These are phyloP conservation scores for Drosophila dunni DNA, from an alignment of 1,140 invertebrate species.

Conservation along the genomic window DNA sequence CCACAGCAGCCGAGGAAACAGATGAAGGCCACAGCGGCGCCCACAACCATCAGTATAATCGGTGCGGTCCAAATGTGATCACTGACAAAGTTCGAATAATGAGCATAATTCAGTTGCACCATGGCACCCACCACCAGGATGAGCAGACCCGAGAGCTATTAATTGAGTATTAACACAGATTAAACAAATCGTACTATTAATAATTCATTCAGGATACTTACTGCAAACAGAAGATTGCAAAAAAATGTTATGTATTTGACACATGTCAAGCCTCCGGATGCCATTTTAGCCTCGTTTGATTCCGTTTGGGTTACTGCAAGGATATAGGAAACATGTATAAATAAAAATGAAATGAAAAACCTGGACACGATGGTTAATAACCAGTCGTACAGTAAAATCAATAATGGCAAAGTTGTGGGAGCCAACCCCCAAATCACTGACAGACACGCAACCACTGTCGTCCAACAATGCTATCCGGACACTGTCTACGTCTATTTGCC, in stretches of 20 bases:
- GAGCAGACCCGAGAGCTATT: slow-evolving; percentile 90
- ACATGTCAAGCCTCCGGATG: slow-evolving; percentile 90
- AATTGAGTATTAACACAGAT: background rate
- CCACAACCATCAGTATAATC: slow-evolving; percentile 92
- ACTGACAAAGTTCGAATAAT: slow-evolving; percentile 89
- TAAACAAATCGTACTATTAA: background rate
- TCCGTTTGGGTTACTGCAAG: slow-evolving; percentile 40
- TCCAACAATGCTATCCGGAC: slow-evolving; percentile 4
- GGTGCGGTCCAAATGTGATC: slow-evolving; percentile 89
- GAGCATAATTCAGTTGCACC: slow-evolving; percentile 88
- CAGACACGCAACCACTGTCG: slow-evolving; percentile 53
- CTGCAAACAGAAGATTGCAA: slow-evolving; percentile 94
- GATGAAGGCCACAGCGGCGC: slow-evolving; percentile 92
- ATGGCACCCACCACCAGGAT: slow-evolving; percentile 90
- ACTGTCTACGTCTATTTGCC: slow-evolving; percentile 30
- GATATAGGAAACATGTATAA: slow-evolving; percentile 48
- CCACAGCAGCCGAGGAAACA: slow-evolving; percentile 96
- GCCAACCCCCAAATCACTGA: slow-evolving; percentile 69
- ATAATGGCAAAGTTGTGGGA: slow-evolving; percentile 54
- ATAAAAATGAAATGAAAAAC: slow-evolving; percentile 38
- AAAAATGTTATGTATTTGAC: slow-evolving; percentile 93
- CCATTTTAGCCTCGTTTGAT: slow-evolving; percentile 61
- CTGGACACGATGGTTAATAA: slow-evolving; percentile 21
- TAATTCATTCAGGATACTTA: slow-evolving; percentile 85
- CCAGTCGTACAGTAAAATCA: slow-evolving; percentile 53